Evolutionary conservation across 2,888 invertebrate species (phyloP).

Genomic region (Cataglyphis altisquamis): DNA sequence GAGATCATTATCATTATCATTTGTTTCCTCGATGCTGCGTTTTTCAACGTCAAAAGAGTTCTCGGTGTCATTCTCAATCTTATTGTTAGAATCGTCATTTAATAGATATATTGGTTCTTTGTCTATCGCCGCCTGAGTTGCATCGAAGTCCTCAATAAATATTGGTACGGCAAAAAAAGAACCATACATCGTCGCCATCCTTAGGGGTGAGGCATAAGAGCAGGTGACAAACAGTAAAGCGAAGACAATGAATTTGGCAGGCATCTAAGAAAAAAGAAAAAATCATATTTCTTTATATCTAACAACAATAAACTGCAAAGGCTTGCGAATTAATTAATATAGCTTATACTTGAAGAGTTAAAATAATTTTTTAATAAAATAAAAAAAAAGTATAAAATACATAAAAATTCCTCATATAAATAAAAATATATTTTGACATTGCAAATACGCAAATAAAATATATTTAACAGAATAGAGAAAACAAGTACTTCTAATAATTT

Average conservation of each 20-base stretch:
- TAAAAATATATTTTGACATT: not conserved
- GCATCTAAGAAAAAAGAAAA: conserved; percentile 39
- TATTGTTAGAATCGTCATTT: not conserved
- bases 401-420: not conserved
- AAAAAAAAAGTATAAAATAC: not conserved
- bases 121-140: not conserved
- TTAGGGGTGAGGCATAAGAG: conserved; percentile 59
- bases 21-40: conserved; percentile 56
- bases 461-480: not conserved
- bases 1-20: conserved; percentile 74
- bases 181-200: not conserved
- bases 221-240: conserved; percentile 34
- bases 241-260: conserved; percentile 22
- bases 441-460: not conserved
- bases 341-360: not conserved
- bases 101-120: conserved; percentile 30
- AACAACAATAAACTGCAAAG: not conserved
- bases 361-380: not conserved
- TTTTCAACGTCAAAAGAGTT: conserved; percentile 43
- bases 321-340: not conserved
- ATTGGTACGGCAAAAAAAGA: conserved; percentile 42
- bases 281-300: not conserved
- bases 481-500: not conserved
- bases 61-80: not conserved
- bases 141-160: conserved; percentile 2